Base-by-base conservation (phyloP, 2,888 invertebrate genomes). In the Pseudeuparius sepicola region DNA sequence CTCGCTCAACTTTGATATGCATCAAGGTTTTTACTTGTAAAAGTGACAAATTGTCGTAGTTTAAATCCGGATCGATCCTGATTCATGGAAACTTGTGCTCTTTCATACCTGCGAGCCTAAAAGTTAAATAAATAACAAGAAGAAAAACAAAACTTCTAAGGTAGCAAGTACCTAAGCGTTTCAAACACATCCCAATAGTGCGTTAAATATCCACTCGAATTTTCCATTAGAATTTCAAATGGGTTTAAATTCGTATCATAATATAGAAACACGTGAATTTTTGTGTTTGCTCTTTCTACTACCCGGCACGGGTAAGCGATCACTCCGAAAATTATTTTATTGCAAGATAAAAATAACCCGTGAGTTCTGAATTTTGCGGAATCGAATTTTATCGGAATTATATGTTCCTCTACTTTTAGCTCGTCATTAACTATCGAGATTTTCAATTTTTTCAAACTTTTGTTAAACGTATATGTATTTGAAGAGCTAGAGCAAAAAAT, bases 161-260 rank as follows among this genome's bases (percentile, higher is more conserved):
- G 14, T 34, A 20, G n/a, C n/a, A 20, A n/a, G n/a, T 20, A 59
- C 60, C 60, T 53, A 20, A 59, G 44, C 14, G 52, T 44, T 46
- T 61, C 61, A 14, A 61, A 52, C 40, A 58, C 59, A 40, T 61
- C 61, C 58, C 57, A 59, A 44, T 53, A 50, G 16, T 50, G 45
- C 23, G 36, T 36, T 27, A 61, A 46, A 37, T 46, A 54, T 14
- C 45, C 46, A 11, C 41, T 46, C n/a, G 40, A 29, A 38, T 56
- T 56, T 4, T 51, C 42, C 49, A 55, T 48, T 11, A 61, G 39
- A 24, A 52, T 32, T 20, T 52, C 39, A 12, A 59, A 46, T 2
- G 57, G 55, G 34, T 59, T 48, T 30, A 49, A 38, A 3, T 39
- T 15, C 6, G 39, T 41, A 40, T 58, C 51, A 31, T 48, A 38